Base-by-base conservation (phyloP, 2,113 vertebrate genomes). In the Sula dactylatra region DNA sequence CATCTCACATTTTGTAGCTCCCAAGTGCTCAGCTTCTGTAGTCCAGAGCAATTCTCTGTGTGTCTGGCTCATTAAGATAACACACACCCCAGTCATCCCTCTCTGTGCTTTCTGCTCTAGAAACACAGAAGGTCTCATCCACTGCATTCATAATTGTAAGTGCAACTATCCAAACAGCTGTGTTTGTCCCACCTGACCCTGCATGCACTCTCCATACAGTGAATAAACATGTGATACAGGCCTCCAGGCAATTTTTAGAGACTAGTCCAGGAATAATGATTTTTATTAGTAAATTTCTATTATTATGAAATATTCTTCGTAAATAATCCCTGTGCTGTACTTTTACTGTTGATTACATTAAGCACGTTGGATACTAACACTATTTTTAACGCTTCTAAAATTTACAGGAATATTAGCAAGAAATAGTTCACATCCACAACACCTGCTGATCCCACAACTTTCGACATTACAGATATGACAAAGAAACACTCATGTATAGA, bases 241-340 rank as follows among this genome's bases (percentile, higher is more conserved):
- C 25, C 58, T 76, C 38, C 84, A 80, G 56, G 47, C 8, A 42
- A 34, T 32, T 36, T 42, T 16, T 22, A 61, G 22, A 74, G 34
- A 56, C 44, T 15, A 26, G 17, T 26, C 22, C 42, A 80, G 76
- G 45, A 87, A 31, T n/a, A 77, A 78, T 47, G 29, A 38, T 20
- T 66, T 98, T 98, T 97, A 97, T 97, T 98, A 84, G 79, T 58
- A 58, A 77, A 36, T 22, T 24, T 77, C 47, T 27, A 42, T 32
- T 44, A 32, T 50, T 58, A 62, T 4, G 9, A 64, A 69, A 50
- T 47, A n/a, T 11, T 86, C 44, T 31, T 66, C 18, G 31, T 11
- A 52, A 55, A 42, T 36, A 47, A 62, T 7, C 27, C 19, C 25
- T 6, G 4, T 20, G 56, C 44, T 67, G 50, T 6, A 15, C 34